A percentile compares a stretch with the other conserved stretches of the same genome.
These are phyloP conservation scores for Bradynema listronoti DNA, from an alignment of 1,140 invertebrate genomes.

Conservation along the genomic window DNA sequence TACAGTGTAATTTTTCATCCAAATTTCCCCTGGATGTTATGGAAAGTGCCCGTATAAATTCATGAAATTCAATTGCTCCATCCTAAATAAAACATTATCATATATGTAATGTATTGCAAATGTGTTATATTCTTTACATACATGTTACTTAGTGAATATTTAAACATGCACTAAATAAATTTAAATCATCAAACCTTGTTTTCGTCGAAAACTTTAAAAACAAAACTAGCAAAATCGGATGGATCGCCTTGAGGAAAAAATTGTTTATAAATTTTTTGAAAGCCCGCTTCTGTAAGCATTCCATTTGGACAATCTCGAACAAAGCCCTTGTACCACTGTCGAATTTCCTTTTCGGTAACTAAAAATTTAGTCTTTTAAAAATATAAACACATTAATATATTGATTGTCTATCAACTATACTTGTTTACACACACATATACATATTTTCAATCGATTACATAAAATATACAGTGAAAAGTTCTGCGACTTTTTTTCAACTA, in stretches of 20 bases:
- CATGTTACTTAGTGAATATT: background rate
- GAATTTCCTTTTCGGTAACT: constrained; percentile 58
- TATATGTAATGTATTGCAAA: constrained; percentile 15
- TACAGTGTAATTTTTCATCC: constrained; percentile 87
- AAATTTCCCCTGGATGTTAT: constrained; percentile 90
- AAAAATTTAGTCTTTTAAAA: constrained; percentile 22
- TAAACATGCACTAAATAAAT: background rate
- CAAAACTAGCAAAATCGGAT: constrained; percentile 88
- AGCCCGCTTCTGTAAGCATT: constrained; percentile 65
- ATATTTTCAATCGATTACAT: background rate
- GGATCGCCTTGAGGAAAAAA: constrained; percentile 89
- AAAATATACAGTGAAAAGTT: constrained; percentile 7
- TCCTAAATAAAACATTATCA: too few relatives aligned
- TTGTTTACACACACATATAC: background rate
- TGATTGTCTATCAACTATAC: background rate
- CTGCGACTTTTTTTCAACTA: too few relatives aligned
- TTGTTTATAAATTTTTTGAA: constrained; percentile 97
- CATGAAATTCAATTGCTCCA: constrained; percentile 92
- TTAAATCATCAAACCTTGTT: constrained; percentile 74
- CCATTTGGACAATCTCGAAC: constrained; percentile 58
- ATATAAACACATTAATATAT: background rate
- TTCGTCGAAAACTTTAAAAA: constrained; percentile 95
- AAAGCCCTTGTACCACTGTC: constrained; percentile 58
- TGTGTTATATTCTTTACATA: constrained; percentile 3
- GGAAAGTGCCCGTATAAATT: constrained; percentile 87